Evolutionary conservation across 2,888 invertebrate species (phyloP), one percentile per base, ranked within the genome.

Genomic region (Polydrusus tereticollis): DNA sequence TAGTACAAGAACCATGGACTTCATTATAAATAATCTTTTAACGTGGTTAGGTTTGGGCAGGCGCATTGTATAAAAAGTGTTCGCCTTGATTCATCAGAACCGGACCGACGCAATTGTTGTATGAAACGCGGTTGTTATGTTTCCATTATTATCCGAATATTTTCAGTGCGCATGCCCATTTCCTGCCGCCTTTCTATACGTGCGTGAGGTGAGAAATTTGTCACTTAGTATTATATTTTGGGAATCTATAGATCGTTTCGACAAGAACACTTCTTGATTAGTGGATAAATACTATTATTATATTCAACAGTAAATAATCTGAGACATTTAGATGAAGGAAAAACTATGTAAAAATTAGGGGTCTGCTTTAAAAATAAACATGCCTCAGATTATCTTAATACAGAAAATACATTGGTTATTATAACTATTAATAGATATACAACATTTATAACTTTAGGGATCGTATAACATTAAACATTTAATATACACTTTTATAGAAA

Each of bases 381-480:
- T 18, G 18, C 21, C 52, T 29, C 52, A 55, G 52, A 55, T 29
- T 55, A 55, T 33, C 52, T 16, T 52, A 6, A 29, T 52, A 14
- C 29, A 26, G 33, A 29, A 18, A 55, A 55, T 16, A 55, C 10
- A 55, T 29, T 29, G 2, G 29, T 26, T 62, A 59, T 57, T 58
- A 66, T 50, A 64, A 43, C 65, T 68, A 68, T 70, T 66, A 62
- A 55, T n/a, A n/a, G n/a, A n/a, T n/a, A n/a, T 50, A 47, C 47
- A 63, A 63, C 63, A 63, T 63, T 63, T 41, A 63, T 63, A 63
- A 50, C 20, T 43, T 43, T 47, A 45, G 21, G 33, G 63, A 14
- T 58, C 47, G 43, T 63, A 47, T 63, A 69, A 69, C 69, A 69
- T 69, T 69, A 63, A 69, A 69, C 69, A 69, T 69, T 60, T 57